Evolutionary conservation across 2,113 vertebrate genomes (phyloP), one percentile per base, ranked within the genome.

Genomic region (Cervus canadensis): DNA sequence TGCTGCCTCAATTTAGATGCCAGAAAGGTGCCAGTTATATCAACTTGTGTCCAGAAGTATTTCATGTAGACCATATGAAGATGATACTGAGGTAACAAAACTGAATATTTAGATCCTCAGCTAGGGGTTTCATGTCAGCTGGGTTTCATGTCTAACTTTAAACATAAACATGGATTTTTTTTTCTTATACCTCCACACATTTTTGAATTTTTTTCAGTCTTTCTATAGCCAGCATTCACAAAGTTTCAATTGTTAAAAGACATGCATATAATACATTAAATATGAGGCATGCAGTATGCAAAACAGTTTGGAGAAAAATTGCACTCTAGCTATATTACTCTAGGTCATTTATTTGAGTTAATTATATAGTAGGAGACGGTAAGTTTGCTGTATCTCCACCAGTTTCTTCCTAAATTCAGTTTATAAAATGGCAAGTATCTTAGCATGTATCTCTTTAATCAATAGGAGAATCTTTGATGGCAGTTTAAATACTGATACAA

Each of bases 11-110:
- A 3, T 71, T 94, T 85, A 62, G 23, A 96, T 88, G 15, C 14
- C 64, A 91, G 45, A 85, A 71, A 19, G 6, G 17, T 97, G 40
- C 25, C 43, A 78, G 86, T 52, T 88, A 71, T 84, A 56, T 89
- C 33, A 89, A 30, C 14, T 57, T 64, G 13, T 83, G 60, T 13
- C 16, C 15, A 79, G 60, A 60, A 45, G 40, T 60, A 43, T 92
- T 79, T 90, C 76, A 52, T 23, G 45, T 82, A 52, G 25, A 88
- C 21, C 5, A 85, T 92, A 19, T 82, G 57, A 90, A 26, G 19
- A 45, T 57, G 36, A 25, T 40, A 10, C 15, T 79, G 15, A 78
- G 3, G 78, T 17, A 3, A 62, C 2, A 67, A 33, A 94, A 56
- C 3, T 76, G 50, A 43, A 50, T 45, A 81, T 23, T n/a, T 48